Conservation (phyloP, 1,140 invertebrate genomes). For the Bacillus rossius region DNA sequence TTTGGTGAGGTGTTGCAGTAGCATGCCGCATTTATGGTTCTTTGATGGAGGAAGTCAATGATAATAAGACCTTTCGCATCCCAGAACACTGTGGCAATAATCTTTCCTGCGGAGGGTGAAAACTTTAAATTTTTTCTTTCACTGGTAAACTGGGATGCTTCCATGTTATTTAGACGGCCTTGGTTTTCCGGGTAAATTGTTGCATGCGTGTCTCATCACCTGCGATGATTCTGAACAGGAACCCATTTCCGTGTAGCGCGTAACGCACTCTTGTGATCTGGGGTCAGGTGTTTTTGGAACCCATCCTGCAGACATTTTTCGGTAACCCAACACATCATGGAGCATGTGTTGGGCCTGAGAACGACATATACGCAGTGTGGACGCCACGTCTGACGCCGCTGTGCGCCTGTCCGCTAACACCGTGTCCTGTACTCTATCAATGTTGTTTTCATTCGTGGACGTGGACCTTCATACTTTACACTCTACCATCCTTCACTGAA, state of each 20-base stretch:
- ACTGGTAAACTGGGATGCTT: no score
- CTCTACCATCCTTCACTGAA: neutral
- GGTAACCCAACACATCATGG: neutral
- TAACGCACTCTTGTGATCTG: no score
- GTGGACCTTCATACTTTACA: neutral
- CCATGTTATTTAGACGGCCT: neutral
- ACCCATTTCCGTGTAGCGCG: neutral
- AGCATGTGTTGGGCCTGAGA: neutral
- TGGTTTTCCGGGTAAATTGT: slow-evolving; percentile 8
- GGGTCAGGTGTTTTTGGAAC: no score
- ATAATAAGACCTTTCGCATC: no score
- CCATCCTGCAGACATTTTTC: no score
- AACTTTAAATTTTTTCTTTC: no score
- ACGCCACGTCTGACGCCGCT: slow-evolving; percentile 4
- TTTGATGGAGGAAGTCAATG: no score
- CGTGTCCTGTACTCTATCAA: slow-evolving; percentile 4
- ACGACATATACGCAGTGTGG: slow-evolving; percentile 2
- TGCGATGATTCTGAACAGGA: slow-evolving; percentile 6
- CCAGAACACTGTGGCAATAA: no score
- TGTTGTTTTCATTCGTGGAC: neutral
- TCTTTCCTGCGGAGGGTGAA: no score
- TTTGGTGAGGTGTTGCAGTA: no score
- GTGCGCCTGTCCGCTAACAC: slow-evolving; percentile 13
- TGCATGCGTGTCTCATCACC: slow-evolving; percentile 4
- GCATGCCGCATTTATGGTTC: no score